Base-by-base conservation (phyloP, 1,140 invertebrate genomes). In the Dufourea novaeangliae region DNA sequence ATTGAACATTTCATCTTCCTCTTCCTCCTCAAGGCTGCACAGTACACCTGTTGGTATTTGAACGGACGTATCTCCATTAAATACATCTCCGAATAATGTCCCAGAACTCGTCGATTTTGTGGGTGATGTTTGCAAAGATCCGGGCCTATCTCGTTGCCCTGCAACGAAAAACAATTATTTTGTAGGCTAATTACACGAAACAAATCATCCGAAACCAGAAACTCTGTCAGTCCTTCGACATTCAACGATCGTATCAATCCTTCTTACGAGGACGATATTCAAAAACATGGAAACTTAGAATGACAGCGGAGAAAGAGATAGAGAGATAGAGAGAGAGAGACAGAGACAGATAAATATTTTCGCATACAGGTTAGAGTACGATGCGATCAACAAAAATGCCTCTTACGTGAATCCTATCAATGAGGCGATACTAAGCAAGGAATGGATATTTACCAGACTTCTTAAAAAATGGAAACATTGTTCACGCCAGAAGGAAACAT, bases 381-480 rank as follows among this genome's bases (percentile, higher is more conserved):
- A 52, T 14, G 8, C 17, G 5, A 57, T 25, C 25, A 50, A 20
- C 22, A 57, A 44, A 2, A n/a, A 62, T 22, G 1, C 11, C 20
- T 59, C 11, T 0, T 37, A 20, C 2, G 7, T 2, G 2, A 77
- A 41, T 41, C n/a, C n/a, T 14, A 39, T 41, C 14, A 54, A 52
- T 25, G 37, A 27, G 27, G 11, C 25, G 3, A 25, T 22, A 32
- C 2, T 50, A 12, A 46, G 34, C 20, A 6, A 71, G 6, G 22
- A 7, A 39, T n/a, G 20, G 46, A 50, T 85, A 85, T 77, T 91
- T 91, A 93, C 92, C 92, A 89, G 91, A 83, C 79, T 92, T 93
- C 79, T 91, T 93, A 92, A 92, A 92, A 89, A 93, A 93, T 85
- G 92, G 91, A 78, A 93, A 86, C 92, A 93, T 93, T 79, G 86